A percentile compares a stretch with the other conserved stretches of the same genome.
Conservation (phyloP, 2,888 invertebrate genomes). For the Sinhomidia bicolor region DNA sequence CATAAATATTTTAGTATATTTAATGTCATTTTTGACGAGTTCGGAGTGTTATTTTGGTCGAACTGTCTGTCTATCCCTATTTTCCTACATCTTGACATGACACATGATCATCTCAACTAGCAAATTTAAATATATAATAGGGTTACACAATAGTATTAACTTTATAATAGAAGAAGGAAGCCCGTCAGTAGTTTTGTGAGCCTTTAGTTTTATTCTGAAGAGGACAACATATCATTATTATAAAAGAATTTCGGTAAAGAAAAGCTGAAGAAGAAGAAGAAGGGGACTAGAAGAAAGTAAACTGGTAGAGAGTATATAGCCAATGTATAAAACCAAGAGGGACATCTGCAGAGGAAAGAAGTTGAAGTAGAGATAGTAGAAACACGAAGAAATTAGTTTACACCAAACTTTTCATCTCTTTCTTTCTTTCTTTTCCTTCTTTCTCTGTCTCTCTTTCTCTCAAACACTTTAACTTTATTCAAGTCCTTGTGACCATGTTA, state of each 20-base stretch:
- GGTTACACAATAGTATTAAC: constrained; percentile 6
- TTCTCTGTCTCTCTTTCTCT: too few species aligned
- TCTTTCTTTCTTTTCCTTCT: background rate
- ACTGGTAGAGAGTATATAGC: too few species aligned
- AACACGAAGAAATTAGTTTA: constrained; percentile 70
- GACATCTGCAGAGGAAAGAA: background rate
- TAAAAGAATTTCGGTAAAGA: background rate
- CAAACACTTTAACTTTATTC: too few species aligned
- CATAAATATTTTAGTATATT: constrained; percentile 3
- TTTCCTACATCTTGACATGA: constrained; percentile 18
- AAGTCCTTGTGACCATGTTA: constrained; percentile 7
- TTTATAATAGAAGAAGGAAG: background rate
- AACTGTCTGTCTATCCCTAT: constrained; percentile 11
- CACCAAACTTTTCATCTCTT: constrained; percentile 68
- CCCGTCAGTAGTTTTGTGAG: background rate
- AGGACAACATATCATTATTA: constrained; percentile 23
- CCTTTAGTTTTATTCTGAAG: background rate
- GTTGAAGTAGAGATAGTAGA: background rate
- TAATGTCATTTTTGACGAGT: constrained; percentile 11
- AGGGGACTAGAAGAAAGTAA: too few species aligned
- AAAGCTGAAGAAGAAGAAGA: background rate
- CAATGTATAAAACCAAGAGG: background rate
- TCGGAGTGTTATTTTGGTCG: background rate
- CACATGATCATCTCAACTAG: constrained; percentile 37
- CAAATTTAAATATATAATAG: constrained; percentile 40